Base-by-base conservation (phyloP, 1,140 invertebrate genomes). In the Tetragonula clypearis region DNA sequence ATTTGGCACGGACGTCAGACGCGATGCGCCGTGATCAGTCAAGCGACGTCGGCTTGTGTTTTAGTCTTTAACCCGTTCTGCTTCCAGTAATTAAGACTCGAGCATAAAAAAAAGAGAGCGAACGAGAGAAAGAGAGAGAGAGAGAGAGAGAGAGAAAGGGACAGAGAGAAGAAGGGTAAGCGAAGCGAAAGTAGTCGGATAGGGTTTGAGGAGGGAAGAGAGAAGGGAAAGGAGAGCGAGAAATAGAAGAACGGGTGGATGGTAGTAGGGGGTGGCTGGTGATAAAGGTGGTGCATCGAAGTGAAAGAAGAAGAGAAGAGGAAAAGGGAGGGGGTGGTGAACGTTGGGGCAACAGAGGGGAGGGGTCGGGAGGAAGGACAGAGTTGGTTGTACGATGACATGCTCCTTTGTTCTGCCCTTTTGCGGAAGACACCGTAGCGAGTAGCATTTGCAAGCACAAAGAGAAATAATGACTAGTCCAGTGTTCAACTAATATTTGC, bases 401-500 rank as follows among this genome's bases (percentile, higher is more conserved):
- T 85, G 85, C 78, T 92, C 88, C 90, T 92, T 92, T 94, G 92
- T 94, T 93, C 91, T 86, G 80, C 76, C 80, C 88, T 92, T 92
- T 93, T 92, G 85, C 82, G 84, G 87, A 91, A 92, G 90, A 92
- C 88, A 90, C 71, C 82, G 88, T 91, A 90, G 86, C 88, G 90
- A 90, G 89, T 89, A 86, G 84, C 82, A 85, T 90, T 84, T 87
- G 86, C 89, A 79, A 81, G 84, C 78, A 91, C 91, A 92, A 91
- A 92, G 89, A 87, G 88, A 92, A 93, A 93, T 93, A 94, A 93
- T 92, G 91, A 94, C 92, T 92, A 89, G 93, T 94, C 92, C 92
- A 93, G 91, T 92, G 92, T 94, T 93, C 88, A 90, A 92, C 93
- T 93, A 94, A 94, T 94, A 94, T 94, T 94, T 94, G 92, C 93